phyloP scores from a whole-genome alignment of 1,140 invertebrate species.

The Papilio xuthus region DNA sequence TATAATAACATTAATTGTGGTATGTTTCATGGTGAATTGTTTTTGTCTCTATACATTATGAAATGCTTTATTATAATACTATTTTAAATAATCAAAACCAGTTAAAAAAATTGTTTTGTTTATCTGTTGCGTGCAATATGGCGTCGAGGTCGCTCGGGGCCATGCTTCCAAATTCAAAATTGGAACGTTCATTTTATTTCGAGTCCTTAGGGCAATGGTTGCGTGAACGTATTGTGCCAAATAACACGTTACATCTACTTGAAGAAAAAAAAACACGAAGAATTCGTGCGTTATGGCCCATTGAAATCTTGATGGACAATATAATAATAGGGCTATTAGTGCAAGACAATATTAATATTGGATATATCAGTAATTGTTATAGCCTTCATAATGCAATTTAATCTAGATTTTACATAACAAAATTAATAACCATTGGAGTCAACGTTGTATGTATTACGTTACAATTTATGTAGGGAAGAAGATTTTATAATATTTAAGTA shows the following conservation, averaged over 20 bases:
- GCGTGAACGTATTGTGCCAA: conserved; percentile 52
- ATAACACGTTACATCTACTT: conserved; percentile 34
- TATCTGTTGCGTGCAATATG: conserved; percentile 65
- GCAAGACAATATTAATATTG: conserved; percentile 12
- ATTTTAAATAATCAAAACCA: not conserved
- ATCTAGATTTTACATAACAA: not conserved
- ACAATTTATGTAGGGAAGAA: not conserved
- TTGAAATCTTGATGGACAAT: conserved; percentile 24
- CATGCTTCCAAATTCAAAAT: conserved; percentile 67
- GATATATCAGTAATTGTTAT: not conserved
- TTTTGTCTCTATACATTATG: not conserved
- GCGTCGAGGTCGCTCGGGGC: conserved; percentile 49
- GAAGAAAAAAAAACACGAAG: conserved; percentile 3
- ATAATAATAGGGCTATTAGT: conserved; percentile 24
- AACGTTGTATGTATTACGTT: not conserved
- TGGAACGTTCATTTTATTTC: conserved; percentile 56
- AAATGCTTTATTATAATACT: not conserved
- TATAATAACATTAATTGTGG: too few relatives aligned
- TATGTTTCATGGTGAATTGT: too few relatives aligned
- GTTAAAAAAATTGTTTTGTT: conserved; percentile 8
- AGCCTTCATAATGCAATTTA: not conserved
- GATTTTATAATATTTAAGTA: not conserved
- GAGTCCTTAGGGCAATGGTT: conserved; percentile 51
- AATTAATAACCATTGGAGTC: not conserved
- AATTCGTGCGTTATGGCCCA: conserved; percentile 21